phyloP scores from a whole-genome alignment of 2,888 invertebrate genomes.

The Coenonympha glycerion region DNA sequence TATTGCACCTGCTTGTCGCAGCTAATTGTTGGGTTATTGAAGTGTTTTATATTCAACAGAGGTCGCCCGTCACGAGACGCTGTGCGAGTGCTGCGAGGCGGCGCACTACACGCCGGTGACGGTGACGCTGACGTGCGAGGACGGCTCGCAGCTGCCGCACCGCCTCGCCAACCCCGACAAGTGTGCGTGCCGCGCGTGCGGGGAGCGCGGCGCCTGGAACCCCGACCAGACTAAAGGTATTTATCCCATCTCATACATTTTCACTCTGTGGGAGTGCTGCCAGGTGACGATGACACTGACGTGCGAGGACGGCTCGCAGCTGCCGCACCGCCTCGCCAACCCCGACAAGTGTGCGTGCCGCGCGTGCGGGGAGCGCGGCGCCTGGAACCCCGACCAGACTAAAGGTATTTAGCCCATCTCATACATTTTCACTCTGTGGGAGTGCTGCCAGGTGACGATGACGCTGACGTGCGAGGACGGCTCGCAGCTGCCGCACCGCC shows the following conservation, averaged over 20 bases:
- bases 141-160: constrained; percentile 51
- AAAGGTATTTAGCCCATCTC: too few relatives aligned
- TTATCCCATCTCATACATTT: too few relatives aligned
- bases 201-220: constrained; percentile 15
- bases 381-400: neutral
- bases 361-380: constrained; percentile 34
- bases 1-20: too few relatives aligned
- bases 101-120: constrained; percentile 43
- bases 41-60: constrained; percentile 42
- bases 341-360: constrained; percentile 46
- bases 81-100: constrained; percentile 78
- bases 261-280: constrained; percentile 78
- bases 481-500: constrained; percentile 42
- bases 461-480: constrained; percentile 50
- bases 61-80: constrained; percentile 72
- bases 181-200: constrained; percentile 48
- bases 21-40: too few relatives aligned
- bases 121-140: constrained; percentile 49
- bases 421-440: constrained; percentile 72
- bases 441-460: constrained; percentile 74
- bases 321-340: constrained; percentile 50
- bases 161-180: constrained; percentile 44
- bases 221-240: too few relatives aligned
- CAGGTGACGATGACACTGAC: constrained; percentile 47
- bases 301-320: constrained; percentile 51